These are phyloP conservation scores for Cephus nigrinus DNA, from an alignment of 2,888 invertebrate genomes.

Conservation along the genomic window DNA sequence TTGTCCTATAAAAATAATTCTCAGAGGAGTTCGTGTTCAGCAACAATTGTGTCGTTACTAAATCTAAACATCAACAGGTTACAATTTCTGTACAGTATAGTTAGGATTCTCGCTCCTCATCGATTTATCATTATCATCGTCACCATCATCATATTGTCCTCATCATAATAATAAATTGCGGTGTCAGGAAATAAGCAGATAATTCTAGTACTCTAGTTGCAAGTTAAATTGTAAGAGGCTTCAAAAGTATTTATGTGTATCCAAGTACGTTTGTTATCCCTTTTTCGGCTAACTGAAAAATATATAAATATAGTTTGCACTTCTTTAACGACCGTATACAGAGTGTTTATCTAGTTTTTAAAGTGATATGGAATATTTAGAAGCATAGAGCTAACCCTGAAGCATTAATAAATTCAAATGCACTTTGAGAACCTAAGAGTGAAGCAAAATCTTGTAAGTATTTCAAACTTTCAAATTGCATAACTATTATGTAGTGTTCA, in stretches of 20 bases:
- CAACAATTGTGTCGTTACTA: slow-evolving; percentile 46
- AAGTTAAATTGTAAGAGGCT: not conserved
- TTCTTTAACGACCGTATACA: not conserved
- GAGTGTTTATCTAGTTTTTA: not conserved
- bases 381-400: not conserved
- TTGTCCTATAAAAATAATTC: slow-evolving; percentile 56
- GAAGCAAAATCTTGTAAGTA: not conserved
- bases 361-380: not conserved
- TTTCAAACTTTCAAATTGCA: slow-evolving; percentile 1
- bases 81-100: slow-evolving; percentile 48
- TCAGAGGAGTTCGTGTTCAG: slow-evolving; percentile 45
- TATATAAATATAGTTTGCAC: not conserved
- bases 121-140: slow-evolving; percentile 32
- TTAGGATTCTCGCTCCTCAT: slow-evolving; percentile 29
- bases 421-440: not conserved
- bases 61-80: slow-evolving; percentile 45
- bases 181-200: not conserved
- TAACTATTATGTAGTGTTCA: not conserved
- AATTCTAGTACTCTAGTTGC: not conserved
- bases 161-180: slow-evolving; percentile 21
- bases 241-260: not conserved
- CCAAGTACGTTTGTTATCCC: not conserved
- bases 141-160: slow-evolving; percentile 35
- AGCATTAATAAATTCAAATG: not conserved
- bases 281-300: not conserved